Evolutionary conservation across 1,140 invertebrate species (phyloP), one percentile per base, ranked within the genome.

Genomic region (Cotesia typhae): DNA sequence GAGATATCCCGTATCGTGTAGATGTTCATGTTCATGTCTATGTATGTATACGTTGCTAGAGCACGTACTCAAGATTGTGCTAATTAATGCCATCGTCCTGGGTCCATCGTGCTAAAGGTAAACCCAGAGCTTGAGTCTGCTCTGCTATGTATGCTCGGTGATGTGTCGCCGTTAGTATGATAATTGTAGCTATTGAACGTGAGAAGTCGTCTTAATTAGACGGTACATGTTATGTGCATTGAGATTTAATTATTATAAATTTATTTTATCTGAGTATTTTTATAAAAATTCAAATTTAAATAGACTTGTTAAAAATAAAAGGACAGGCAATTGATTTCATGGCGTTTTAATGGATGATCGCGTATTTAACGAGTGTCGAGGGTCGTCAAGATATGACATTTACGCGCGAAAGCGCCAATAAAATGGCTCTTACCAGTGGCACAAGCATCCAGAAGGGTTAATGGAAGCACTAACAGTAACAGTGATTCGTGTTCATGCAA

Each of bases 371-470:
- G 35, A 35, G 35, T 37, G 9, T 35, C 4, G 36, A 63, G 60
- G 60, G 35, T 38, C 36, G 35, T 67, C 14, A 12, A 38, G 36
- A 75, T 52, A 76, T 76, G 63, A 77, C 78, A 79, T 81, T 80
- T 79, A 78, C 76, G 77, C 68, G 75, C 77, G 78, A 75, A 78
- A 77, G 64, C 74, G 69, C 77, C 77, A 77, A 77, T 83, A 81
- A 84, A 85, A 81, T 81, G 73, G 77, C 71, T 80, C 78, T 78
- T 82, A 80, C 77, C 75, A 73, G 60, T 67, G 47, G 55, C 60
- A 73, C 79, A 79, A 82, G 77, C 76, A 76, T 79, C 76, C 82
- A 82, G 85, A 82, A 85, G 81, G 78, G 80, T 80, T 85, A 83
- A 84, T 85, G 83, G 80, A 81, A 80, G 81, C 78, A 76, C 41